Base-by-base conservation (phyloP, 2,113 vertebrate genomes). In the Channa maculata region DNA sequence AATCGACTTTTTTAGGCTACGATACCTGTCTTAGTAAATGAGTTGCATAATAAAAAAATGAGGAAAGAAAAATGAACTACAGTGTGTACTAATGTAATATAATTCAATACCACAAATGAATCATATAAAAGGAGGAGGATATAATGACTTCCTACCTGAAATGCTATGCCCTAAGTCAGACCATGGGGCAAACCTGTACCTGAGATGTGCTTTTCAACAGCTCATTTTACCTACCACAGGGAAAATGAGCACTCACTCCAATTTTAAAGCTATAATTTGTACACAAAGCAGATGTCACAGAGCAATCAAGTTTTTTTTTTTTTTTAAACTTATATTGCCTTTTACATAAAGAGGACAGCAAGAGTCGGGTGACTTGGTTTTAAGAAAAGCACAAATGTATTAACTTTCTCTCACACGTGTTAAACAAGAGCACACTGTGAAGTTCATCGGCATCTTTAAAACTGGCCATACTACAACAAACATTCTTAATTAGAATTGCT, bases 201-300 rank as follows among this genome's bases (percentile, higher is more conserved):
- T 73, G 71, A 38, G 60, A 55, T 75, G 46, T 13, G 66, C 77
- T 80, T 80, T 82, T 86, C 80, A 85, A 79, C 84, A 65, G 82
- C 84, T 88, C 74, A 61, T 77, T 86, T 90, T 87, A 93, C 91
- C 93, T 90, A 88, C 93, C 92, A 90, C 92, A 83, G 85, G 73
- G 89, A 76, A 89, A 85, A 92, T 77, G 68, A 92, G 82, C 76
- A 77, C 82, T 81, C 69, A 37, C 55, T 80, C 66, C 65, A 34
- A 78, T 75, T 85, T 88, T 71, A 79, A 86, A 77, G 82, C 86
- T 90, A 80, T 93, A 92, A 93, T 94, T 93, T 93, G 69, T 80
- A 79, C 80, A 85, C 85, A 88, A 88, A 93, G 91, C 94, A 93
- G 92, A 92, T 94, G 93, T 93, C 85, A 86, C 83, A 77, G 62